These are phyloP conservation scores for Corapipo altera DNA, from an alignment of 2,113 vertebrate genomes.

Conservation along the genomic window DNA sequence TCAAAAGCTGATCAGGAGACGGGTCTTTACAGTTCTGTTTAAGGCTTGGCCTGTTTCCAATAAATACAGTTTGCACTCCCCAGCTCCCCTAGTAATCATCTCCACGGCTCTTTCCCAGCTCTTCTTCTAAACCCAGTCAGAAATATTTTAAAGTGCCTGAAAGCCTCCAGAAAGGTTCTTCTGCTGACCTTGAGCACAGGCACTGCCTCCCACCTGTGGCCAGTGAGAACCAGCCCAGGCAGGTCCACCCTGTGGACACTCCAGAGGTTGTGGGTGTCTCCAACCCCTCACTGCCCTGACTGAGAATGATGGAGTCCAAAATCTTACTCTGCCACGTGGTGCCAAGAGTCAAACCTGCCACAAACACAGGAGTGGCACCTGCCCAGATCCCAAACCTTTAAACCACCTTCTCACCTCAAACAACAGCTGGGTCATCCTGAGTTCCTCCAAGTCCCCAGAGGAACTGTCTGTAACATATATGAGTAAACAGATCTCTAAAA, in stretches of 20 bases:
- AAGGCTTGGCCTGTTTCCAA: not conserved
- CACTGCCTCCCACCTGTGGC: not conserved
- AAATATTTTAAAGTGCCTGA: not conserved
- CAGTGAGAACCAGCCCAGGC: not conserved
- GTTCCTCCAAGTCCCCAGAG: not conserved
- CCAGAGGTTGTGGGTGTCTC: fast-evolving
- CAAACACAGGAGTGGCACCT: not conserved
- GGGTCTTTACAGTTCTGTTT: not conserved
- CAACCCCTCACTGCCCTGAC: fast-evolving
- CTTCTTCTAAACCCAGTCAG: not conserved
- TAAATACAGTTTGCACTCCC: not conserved
- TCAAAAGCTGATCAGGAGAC: conserved; percentile 4
- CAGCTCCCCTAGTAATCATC: not conserved
- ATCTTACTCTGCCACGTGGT: fast-evolving
- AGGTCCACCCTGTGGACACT: fast-evolving
- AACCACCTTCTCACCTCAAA: not conserved
- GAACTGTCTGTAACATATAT: not conserved
- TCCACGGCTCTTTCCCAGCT: not conserved
- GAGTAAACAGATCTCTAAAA: not conserved
- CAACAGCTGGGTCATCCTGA: not conserved
- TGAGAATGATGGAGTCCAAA: fast-evolving
- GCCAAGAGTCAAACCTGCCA: not conserved
- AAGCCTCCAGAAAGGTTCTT: not conserved
- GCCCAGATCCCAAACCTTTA: not conserved
- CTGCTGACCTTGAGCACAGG: not conserved